phyloP scores from a whole-genome alignment of 2,113 vertebrate species.

The Passer domesticus region DNA sequence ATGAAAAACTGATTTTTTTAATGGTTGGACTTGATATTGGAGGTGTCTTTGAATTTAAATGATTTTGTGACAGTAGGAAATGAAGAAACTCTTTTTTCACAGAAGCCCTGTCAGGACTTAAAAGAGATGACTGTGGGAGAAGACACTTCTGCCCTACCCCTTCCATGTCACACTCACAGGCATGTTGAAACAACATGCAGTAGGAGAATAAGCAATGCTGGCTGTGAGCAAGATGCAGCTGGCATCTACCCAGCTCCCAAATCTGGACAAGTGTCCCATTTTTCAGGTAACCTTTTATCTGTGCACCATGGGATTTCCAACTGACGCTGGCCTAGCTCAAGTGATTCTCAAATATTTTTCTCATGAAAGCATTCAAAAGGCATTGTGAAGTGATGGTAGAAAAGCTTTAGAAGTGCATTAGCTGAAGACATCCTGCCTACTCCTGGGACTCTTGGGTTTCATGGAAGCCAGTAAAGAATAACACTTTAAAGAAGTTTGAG shows the following conservation, averaged over 20 bases:
- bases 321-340: not conserved
- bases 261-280: not conserved
- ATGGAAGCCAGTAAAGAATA: not conserved
- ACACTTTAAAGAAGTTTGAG: constrained; percentile 17
- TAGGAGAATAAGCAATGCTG: not conserved
- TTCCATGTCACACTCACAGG: not conserved
- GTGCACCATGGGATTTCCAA: not conserved
- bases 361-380: constrained; percentile 14
- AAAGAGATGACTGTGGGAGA: not conserved
- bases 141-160: not conserved
- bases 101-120: not conserved
- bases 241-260: not conserved
- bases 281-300: not conserved
- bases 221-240: not conserved
- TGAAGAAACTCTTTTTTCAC: not conserved
- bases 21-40: not conserved
- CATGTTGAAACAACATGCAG: not conserved
- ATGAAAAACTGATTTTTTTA: not conserved
- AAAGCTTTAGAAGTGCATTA: constrained; percentile 10
- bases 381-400: not conserved
- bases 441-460: not conserved
- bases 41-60: not conserved
- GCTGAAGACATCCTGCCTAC: not conserved
- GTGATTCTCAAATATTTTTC: not conserved
- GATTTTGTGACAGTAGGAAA: not conserved